Conservation (phyloP, 2,888 invertebrate genomes). For the Xestia ashworthii region DNA sequence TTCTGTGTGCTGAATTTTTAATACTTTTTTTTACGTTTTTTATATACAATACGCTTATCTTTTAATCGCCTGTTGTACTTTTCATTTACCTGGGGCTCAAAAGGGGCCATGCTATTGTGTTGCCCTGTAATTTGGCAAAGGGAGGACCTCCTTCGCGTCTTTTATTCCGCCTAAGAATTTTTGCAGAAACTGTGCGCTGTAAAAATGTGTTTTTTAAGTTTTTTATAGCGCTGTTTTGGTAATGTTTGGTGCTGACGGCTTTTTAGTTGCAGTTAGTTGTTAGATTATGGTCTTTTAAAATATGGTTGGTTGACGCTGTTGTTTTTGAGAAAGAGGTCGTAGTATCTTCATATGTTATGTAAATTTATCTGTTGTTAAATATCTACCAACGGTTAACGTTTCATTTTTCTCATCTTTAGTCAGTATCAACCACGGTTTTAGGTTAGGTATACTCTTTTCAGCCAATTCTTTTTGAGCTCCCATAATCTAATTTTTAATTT, state of each 20-base stretch:
- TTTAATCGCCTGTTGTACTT: slow-evolving; percentile 65
- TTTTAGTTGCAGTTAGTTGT: slow-evolving; percentile 14
- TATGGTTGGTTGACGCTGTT: neutral
- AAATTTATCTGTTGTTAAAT: neutral
- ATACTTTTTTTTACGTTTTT: slow-evolving; percentile 40
- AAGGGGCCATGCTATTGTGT: slow-evolving; percentile 52
- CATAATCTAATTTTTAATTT: neutral
- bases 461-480: neutral
- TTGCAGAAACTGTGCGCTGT: slow-evolving; percentile 20
- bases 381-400: neutral
- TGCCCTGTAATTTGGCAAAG: slow-evolving; percentile 49
- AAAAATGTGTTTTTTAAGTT: slow-evolving; percentile 37
- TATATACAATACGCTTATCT: slow-evolving; percentile 59
- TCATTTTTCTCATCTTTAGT: neutral
- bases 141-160: neutral
- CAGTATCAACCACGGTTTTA: too few relatives aligned
- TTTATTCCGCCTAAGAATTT: slow-evolving; percentile 42
- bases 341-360: neutral
- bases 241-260: neutral
- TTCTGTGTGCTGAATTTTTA: slow-evolving; percentile 31
- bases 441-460: neutral
- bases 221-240: slow-evolving; percentile 7
- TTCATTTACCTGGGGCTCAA: slow-evolving; percentile 66
- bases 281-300: neutral
- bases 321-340: neutral